Base-by-base conservation (phyloP, 1,140 invertebrate species). In the Megalonaias nervosa region DNA sequence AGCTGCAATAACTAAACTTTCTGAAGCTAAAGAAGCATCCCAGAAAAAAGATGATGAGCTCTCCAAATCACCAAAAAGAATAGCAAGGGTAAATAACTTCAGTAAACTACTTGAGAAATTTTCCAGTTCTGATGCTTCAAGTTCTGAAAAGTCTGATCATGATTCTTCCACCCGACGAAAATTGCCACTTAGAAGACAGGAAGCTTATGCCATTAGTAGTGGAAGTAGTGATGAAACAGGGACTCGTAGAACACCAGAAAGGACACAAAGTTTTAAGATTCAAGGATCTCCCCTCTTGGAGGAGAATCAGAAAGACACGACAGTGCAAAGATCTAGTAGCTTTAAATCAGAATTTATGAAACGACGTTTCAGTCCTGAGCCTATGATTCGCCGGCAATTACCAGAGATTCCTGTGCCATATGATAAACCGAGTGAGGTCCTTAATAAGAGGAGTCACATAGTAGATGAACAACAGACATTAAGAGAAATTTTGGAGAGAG, bases 321-420 rank as follows among this genome's bases (percentile, higher is more conserved):
- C 79, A 21, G 80, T 84, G 67, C 82, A 84, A 56, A 75, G 82
- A 61, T 81, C 82, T 21, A 76, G 77, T 16, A 84, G 82, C 74
- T 84, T 84, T 75, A 84, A 76, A 67, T 84, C 82, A 16, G 73
- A 80, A 64, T 84, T 84, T 74, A 84, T 84, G 82, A 67, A 74
- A 56, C 70, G 76, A 57, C 69, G 71, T 19, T 79, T 71, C 31
- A 81, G 82, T 74, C 80, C 80, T 19, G 79, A 81, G 64, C 67
- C 80, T 4, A 48, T 59, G 23, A 61, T 76, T n/a, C 17, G 75
- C 55, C 71, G 70, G 66, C 64, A 62, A 62, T 67, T 81, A 71
- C 75, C 78, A 17, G 68, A 15, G 14, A 74, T 56, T 23, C 64
- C 79, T 67, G 65, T 38, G 59, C 74, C 75, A 61, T 75, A 62